Percentiles rank a stretch among this genome's conserved stretches.
Conservation (phyloP, 2,888 invertebrate genomes). For the Augochlorella aurata region DNA sequence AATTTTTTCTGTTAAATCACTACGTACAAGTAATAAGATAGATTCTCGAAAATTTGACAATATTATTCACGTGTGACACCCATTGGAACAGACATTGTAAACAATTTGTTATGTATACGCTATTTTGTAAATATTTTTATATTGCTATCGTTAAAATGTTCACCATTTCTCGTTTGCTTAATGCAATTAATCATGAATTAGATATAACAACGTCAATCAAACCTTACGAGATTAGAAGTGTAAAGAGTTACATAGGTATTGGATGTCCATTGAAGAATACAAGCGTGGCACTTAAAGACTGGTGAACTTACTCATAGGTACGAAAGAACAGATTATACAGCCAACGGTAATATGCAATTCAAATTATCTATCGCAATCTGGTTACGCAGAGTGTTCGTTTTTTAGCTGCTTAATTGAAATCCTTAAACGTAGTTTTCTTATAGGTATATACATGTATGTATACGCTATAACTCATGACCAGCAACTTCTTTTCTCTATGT, state of each 20-base stretch:
- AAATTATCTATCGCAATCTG: slow-evolving; percentile 31
- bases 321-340: slow-evolving; percentile 51
- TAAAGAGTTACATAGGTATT: slow-evolving; percentile 29
- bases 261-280: slow-evolving; percentile 50
- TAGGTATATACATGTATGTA: not conserved
- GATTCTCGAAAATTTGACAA: slow-evolving; percentile 32
- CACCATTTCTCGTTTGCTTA: slow-evolving; percentile 23
- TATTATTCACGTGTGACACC: slow-evolving; percentile 45
- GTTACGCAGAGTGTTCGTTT: slow-evolving; percentile 50
- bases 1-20: slow-evolving; percentile 4
- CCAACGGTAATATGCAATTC: slow-evolving; percentile 43
- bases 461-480: slow-evolving; percentile 16
- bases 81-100: slow-evolving; percentile 58
- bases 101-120: slow-evolving; percentile 45
- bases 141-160: slow-evolving; percentile 51
- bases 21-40: slow-evolving; percentile 33
- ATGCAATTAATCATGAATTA: slow-evolving; percentile 39
- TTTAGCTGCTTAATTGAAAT: slow-evolving; percentile 21
- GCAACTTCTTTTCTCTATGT: not conserved
- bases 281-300: slow-evolving; percentile 67
- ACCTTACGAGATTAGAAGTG: slow-evolving; percentile 40
- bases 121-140: slow-evolving; percentile 47
- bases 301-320: slow-evolving; percentile 61
- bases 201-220: slow-evolving; percentile 49
- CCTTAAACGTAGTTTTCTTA: slow-evolving; percentile 2